Conservation (phyloP, 2,113 vertebrate species). For the Alethe castanea region DNA sequence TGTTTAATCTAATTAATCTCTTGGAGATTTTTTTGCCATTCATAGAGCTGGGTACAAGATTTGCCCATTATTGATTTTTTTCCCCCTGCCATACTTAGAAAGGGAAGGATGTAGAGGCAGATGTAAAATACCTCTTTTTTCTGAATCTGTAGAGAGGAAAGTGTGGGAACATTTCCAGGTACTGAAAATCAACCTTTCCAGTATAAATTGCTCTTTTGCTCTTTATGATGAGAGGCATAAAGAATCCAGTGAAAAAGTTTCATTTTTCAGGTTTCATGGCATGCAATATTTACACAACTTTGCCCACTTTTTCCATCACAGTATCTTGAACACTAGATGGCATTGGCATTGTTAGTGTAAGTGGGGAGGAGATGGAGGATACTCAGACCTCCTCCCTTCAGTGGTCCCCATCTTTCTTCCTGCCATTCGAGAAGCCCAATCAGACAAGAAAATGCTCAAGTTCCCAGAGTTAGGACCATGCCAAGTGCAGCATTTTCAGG, state of each 20-base stretch:
- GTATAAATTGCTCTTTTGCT: background rate
- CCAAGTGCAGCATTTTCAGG: no score
- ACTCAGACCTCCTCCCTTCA: background rate
- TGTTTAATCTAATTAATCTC: background rate
- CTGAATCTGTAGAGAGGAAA: background rate
- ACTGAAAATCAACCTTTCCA: background rate
- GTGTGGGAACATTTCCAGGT: background rate
- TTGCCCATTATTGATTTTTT: background rate
- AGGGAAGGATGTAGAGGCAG: background rate
- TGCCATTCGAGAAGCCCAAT: background rate
- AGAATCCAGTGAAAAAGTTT: background rate
- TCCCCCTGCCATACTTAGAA: background rate
- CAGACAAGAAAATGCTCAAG: background rate
- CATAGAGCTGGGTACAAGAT: background rate
- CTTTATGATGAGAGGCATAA: background rate
- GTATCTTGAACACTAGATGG: slow-evolving; percentile 16
- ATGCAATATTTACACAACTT: background rate
- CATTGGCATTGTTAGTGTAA: background rate
- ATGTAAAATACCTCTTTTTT: background rate
- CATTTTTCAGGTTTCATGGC: background rate
- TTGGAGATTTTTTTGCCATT: background rate
- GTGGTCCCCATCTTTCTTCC: background rate
- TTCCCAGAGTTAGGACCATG: background rate
- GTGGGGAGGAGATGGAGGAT: background rate
- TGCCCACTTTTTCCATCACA: background rate